A percentile compares a stretch with the other conserved stretches of the same genome.
Conservation (phyloP, 1,140 invertebrate genomes). For the Brachionus rubens region DNA sequence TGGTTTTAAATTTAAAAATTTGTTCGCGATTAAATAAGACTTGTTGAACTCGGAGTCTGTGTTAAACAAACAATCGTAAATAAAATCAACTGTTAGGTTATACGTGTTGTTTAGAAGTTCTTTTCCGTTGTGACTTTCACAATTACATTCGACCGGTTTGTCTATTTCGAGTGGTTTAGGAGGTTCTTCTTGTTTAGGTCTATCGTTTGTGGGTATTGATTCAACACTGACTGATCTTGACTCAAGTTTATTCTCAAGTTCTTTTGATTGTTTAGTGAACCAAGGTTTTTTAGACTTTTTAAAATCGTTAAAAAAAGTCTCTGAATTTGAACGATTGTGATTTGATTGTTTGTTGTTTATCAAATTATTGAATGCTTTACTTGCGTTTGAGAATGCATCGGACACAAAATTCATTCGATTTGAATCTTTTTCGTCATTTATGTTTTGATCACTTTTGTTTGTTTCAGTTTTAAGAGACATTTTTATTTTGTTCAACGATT, state of each 20-base stretch:
- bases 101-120: not conserved
- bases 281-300: conserved; percentile 1
- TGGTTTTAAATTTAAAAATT: conserved; percentile 8
- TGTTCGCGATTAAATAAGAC: not conserved
- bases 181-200: not conserved
- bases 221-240: not conserved
- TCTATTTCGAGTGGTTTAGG: not conserved
- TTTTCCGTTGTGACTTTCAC: not conserved
- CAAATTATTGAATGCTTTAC: conserved; percentile 12
- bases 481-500: too few species aligned
- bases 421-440: not conserved
- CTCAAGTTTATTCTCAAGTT: not conserved
- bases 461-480: conserved; percentile 3
- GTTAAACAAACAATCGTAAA: conserved; percentile 20
- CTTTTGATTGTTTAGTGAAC: not conserved
- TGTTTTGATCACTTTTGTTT: not conserved
- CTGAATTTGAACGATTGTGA: conserved; percentile 4
- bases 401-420: not conserved
- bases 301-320: not conserved
- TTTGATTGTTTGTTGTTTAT: not conserved
- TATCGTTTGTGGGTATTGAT: not conserved
- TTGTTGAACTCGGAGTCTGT: conserved; percentile 26
- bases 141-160: not conserved
- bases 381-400: conserved; percentile 12
- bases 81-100: not conserved